These are phyloP conservation scores for Drosophila fungiperda DNA, from an alignment of 2,888 invertebrate species.

Conservation along the genomic window DNA sequence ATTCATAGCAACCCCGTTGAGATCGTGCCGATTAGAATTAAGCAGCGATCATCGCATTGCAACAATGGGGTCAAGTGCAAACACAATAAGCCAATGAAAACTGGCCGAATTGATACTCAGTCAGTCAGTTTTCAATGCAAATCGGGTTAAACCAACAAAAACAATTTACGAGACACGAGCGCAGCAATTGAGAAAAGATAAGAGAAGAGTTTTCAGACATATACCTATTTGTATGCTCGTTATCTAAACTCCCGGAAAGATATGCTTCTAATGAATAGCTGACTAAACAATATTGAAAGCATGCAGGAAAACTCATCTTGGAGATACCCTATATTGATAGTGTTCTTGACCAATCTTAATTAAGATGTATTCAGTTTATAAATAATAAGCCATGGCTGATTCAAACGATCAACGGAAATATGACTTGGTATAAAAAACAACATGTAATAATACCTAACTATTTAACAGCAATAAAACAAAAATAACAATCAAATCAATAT, in stretches of 20 bases:
- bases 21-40: conserved; percentile 5
- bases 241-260: conserved; percentile 1
- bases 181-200: conserved; percentile 33
- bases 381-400: background rate
- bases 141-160: conserved; percentile 31
- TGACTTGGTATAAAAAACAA: background rate
- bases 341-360: no score
- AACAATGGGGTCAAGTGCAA: conserved; percentile 50
- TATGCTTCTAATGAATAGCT: background rate
- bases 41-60: conserved; percentile 11
- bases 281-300: no score
- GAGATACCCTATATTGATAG: background rate
- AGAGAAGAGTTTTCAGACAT: conserved; percentile 4
- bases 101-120: conserved; percentile 3
- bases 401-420: background rate
- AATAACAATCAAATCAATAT: background rate
- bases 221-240: background rate
- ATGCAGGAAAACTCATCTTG: background rate
- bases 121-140: conserved; percentile 1
- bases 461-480: background rate
- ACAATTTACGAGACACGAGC: background rate
- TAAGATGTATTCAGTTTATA: background rate
- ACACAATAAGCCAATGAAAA: conserved; percentile 15
- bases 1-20: conserved; percentile 33
- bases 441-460: background rate